phyloP scores from a whole-genome alignment of 2,888 invertebrate genomes.

The Drosophila hamatofila region DNA sequence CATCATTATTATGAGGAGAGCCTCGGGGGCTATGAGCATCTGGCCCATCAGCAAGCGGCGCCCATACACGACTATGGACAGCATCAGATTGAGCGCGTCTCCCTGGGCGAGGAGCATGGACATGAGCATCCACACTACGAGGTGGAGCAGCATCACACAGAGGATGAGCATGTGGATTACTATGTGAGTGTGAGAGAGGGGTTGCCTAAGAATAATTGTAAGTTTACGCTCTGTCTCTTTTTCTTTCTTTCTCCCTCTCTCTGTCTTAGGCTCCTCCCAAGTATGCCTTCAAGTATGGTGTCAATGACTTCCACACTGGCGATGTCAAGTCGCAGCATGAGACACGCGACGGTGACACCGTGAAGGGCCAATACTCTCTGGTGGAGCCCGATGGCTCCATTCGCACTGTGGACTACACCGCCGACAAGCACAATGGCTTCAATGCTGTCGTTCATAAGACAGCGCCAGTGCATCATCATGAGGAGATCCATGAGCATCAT shows the following conservation, averaged over 20 bases:
- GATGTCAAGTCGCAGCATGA: conserved; percentile 89
- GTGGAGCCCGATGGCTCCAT: conserved; percentile 91
- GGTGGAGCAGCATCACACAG: conserved; percentile 70
- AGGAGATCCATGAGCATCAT: conserved; percentile 69
- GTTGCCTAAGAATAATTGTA: neutral
- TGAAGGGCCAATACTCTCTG: conserved; percentile 88
- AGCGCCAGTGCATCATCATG: conserved; percentile 84
- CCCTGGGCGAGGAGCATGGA: conserved; percentile 80
- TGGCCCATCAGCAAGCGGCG: conserved; percentile 77
- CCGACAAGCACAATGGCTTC: conserved; percentile 85
- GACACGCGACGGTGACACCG: conserved; percentile 88
- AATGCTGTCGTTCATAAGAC: conserved; percentile 85
- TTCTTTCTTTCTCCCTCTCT: neutral
- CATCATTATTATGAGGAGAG: conserved; percentile 83
- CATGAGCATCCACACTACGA: conserved; percentile 84
- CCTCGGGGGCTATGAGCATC: conserved; percentile 78
- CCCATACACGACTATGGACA: conserved; percentile 78
- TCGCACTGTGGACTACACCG: conserved; percentile 87
- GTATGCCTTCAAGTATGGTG: conserved; percentile 87
- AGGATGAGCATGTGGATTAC: conserved; percentile 88
- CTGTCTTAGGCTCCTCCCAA: conserved; percentile 87
- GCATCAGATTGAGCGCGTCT: conserved; percentile 82
- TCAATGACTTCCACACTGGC: conserved; percentile 87
- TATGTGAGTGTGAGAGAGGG: conserved; percentile 86
- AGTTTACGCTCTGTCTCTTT: neutral